Evolutionary conservation across 2,797 vertebrate species (phyloP), one percentile per base, ranked within the genome.

Genomic region (Gephyroberyx darwinii): DNA sequence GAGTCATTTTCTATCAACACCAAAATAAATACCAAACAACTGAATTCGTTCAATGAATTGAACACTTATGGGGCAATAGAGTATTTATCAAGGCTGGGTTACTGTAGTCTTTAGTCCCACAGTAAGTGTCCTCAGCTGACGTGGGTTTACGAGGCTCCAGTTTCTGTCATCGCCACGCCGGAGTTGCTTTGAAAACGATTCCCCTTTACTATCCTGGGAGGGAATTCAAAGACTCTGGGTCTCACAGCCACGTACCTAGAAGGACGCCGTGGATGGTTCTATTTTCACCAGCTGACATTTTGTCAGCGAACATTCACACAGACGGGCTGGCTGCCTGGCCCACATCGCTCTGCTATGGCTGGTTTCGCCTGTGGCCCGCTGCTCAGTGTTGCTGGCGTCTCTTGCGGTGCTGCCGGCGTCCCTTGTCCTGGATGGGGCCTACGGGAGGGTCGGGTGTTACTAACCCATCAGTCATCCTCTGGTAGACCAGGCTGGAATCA

Each of bases 401-500:
- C 88, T 94, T 96, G 69, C 92, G 93, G 79, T 93, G 92, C 51
- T 94, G 93, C 71, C 95, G 92, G 47, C 89, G 92, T 16, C 92
- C 92, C 68, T 26, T 45, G 8, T 95, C 94, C 75, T 94, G 91
- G 1, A 93, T 90, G 20, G 87, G 81, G 56, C 93, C 90, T 0
- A 80, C 90, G 0, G 97, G 96, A 48, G 95, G 96, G 50, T 98
- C 96, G 2, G 98, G 96, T 9, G 95, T 94, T 86, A 98, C 90
- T 85, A 99, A 43, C 10, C 94, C 93, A 0, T 93, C 94, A 0
- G 94, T 96, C 78, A 98, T 90, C 88, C 92, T 96, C 84, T 98
- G 98, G 83, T 98, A 99, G 65, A 99, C 96, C 54, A 97, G 88
- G n/a, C 95, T 98, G 75, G 97, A 99, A 87, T 98, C 98, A 0